A percentile compares a stretch with the other conserved stretches of the same genome.
Conservation (phyloP, 2,797 vertebrate genomes). For the Chloroceryle inda region DNA sequence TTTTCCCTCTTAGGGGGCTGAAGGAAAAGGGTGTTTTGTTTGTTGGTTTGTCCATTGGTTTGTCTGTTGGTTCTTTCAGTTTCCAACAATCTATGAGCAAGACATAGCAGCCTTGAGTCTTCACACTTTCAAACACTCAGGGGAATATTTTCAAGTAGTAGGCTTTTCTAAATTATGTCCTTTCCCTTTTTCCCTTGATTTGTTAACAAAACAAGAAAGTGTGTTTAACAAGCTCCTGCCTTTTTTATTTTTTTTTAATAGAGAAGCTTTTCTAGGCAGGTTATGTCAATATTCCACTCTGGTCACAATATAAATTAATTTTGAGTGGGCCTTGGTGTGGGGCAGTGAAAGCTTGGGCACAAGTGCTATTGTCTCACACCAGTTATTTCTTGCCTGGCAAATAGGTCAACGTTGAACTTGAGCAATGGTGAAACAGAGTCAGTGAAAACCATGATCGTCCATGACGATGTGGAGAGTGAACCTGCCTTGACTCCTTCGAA, state of each 20-base stretch:
- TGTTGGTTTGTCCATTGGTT: background rate
- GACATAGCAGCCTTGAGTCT: background rate
- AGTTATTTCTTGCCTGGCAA: slow-evolving; percentile 15
- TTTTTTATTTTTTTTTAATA: too few relatives aligned
- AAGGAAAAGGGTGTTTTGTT: background rate
- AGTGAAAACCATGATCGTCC: slow-evolving; percentile 95
- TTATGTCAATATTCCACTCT: background rate
- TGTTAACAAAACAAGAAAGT: background rate
- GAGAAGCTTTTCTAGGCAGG: background rate
- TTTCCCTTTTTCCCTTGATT: background rate
- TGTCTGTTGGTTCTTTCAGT: background rate
- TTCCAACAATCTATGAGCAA: background rate
- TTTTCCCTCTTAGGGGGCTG: background rate
- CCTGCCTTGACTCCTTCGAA: slow-evolving; percentile 93
- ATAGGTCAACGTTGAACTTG: slow-evolving; percentile 87
- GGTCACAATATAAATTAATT: background rate
- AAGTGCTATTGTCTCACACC: background rate
- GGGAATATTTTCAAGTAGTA: background rate
- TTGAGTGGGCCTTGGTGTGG: background rate
- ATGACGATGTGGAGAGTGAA: slow-evolving; percentile 93
- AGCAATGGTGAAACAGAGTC: slow-evolving; percentile 97
- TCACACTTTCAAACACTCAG: background rate
- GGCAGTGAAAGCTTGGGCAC: background rate
- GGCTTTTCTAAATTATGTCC: background rate
- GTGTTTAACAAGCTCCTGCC: background rate